phyloP scores from a whole-genome alignment of 2,888 invertebrate species.

The Zaprionus bogoriensis region DNA sequence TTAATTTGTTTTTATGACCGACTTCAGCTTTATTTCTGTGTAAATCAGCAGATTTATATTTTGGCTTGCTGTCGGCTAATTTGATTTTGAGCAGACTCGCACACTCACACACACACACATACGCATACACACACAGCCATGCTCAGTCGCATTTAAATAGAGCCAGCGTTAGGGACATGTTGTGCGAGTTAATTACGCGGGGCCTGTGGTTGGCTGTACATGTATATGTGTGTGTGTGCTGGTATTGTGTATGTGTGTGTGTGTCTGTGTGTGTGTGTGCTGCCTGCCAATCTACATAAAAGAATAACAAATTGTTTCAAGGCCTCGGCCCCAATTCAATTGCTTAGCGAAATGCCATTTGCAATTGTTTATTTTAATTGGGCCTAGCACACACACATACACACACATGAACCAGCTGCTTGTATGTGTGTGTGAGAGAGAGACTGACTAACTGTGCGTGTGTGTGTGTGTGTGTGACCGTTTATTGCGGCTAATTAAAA shows the following conservation, averaged over 20 bases:
- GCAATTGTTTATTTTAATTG: conserved; percentile 78
- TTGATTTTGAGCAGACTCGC: conserved; percentile 70
- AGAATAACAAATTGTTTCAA: conserved; percentile 73
- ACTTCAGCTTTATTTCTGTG: conserved; percentile 66
- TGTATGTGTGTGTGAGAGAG: conserved; percentile 10
- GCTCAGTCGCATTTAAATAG: conserved; percentile 56
- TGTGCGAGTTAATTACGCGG: conserved; percentile 70
- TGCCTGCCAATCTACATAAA: conserved; percentile 40
- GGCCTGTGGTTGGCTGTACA: too few relatives aligned
- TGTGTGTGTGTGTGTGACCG: conserved; percentile 32
- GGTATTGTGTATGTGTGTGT: background rate
- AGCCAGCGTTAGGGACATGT: conserved; percentile 62
- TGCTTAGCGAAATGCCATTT: conserved; percentile 72
- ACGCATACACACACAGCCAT: conserved; percentile 8
- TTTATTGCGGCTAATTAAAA: conserved; percentile 80
- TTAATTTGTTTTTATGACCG: conserved; percentile 74
- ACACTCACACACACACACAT: conserved; percentile 6
- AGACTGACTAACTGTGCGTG: background rate
- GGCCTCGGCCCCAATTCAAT: conserved; percentile 71
- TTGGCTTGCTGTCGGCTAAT: conserved; percentile 66
- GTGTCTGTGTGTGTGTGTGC: background rate
- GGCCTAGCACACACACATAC: conserved; percentile 46
- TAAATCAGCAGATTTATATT: conserved; percentile 77
- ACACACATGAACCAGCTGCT: too few relatives aligned
- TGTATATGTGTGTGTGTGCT: background rate